Base-by-base conservation (phyloP, 2,888 invertebrate genomes). In the Choreutis nemorana region DNA sequence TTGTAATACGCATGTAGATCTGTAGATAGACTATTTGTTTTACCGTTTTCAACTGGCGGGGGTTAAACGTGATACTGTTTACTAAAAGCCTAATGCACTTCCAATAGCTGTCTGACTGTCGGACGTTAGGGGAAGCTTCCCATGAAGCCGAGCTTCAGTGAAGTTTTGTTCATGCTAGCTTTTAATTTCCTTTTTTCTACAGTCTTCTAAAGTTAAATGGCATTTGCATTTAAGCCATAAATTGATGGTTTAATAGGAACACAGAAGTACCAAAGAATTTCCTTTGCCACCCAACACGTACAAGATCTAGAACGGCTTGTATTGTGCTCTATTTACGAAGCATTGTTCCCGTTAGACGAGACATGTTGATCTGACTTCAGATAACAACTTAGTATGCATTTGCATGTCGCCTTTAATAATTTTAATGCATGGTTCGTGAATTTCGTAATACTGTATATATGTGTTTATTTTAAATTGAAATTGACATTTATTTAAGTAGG, bases 21-120 rank as follows among this genome's bases (percentile, higher is more conserved):
- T 32, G 25, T 31, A 13, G 20, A 10, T 12, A n/a, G 25, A 25
- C 18, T 28, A 30, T 28, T 20, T 32, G 34, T 28, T 29, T n/a
- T 18, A 20, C 21, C 16, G 30, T 15, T 26, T 28, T 11, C 34
- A 40, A 40, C 44, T 37, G 40, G 41, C 42, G 37, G 45, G 38
- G 36, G 37, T 34, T 42, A 41, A 46, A 49, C 50, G 44, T 41
- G 54, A 55, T 60, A 61, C 52, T 63, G 56, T 61, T 65, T 61
- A 56, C 65, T 66, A 71, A 71, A 70, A 63, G 59, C 59, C 61
- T 65, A 68, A 68, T 70, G 64, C 59, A 67, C 62, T 64, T 53
- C 54, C 59, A 55, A 61, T 59, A 49, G 45, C 48, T 49, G 52
- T 44, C 45, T 38, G n/a, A n/a, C n/a, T n/a, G 55, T 45, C 46